Conservation (phyloP, 1,140 invertebrate species). For the Papilio helenus region DNA sequence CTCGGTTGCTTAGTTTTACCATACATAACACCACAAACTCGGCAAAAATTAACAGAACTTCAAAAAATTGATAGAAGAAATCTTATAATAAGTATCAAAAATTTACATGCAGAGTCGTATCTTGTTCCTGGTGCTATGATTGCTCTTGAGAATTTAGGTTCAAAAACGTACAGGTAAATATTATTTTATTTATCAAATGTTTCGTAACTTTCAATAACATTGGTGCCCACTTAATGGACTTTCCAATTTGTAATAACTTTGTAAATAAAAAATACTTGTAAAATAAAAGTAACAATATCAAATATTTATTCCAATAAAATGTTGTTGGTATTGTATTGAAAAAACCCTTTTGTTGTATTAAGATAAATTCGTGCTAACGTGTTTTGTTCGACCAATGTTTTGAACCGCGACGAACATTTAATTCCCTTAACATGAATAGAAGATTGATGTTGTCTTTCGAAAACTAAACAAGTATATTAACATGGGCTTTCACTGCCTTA, state of each 20-base stretch:
- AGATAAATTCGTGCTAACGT: neutral
- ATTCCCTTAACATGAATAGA: constrained; percentile 26
- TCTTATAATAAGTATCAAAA: constrained; percentile 75
- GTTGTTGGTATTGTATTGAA: constrained; percentile 7
- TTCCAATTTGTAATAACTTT: neutral
- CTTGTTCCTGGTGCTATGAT: constrained; percentile 74
- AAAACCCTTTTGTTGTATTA: neutral
- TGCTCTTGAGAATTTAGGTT: constrained; percentile 70
- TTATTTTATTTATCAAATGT: neutral
- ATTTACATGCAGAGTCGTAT: constrained; percentile 74
- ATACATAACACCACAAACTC: constrained; percentile 66
- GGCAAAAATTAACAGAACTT: constrained; percentile 67
- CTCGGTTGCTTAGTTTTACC: constrained; percentile 77
- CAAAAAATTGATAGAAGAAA: constrained; percentile 75
- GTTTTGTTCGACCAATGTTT: constrained; percentile 15
- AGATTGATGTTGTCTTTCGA: constrained; percentile 17
- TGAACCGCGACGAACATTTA: constrained; percentile 7
- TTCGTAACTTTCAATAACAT: too few relatives aligned
- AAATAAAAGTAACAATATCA: neutral
- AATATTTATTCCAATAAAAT: neutral
- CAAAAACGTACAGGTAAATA: constrained; percentile 54
- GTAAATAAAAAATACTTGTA: neutral
- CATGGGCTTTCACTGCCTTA: too few relatives aligned
- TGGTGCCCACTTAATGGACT: too few relatives aligned
- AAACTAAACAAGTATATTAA: constrained; percentile 13